Percentiles rank a stretch among this genome's conserved stretches.
phyloP scores from a whole-genome alignment of 2,888 invertebrate genomes.

The Nomada lathburiana region DNA sequence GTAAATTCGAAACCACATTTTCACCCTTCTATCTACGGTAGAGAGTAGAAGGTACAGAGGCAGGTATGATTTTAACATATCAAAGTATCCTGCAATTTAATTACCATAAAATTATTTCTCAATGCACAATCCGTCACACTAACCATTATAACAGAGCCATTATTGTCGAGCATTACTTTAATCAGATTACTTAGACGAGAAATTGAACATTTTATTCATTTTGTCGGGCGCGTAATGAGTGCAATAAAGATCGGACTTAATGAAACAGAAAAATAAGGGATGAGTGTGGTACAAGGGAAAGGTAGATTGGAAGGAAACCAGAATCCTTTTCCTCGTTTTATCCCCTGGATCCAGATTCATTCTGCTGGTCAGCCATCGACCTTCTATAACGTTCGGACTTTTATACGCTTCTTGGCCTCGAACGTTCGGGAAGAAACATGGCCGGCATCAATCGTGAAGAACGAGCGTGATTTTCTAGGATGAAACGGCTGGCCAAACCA shows the following conservation, averaged over 20 bases:
- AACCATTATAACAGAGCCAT: too few relatives aligned
- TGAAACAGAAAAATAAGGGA: slow-evolving; percentile 10
- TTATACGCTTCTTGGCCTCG: slow-evolving; percentile 67
- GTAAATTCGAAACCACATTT: too few relatives aligned
- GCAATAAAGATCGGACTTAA: slow-evolving; percentile 15
- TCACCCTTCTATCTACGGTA: too few relatives aligned
- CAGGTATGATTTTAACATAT: too few relatives aligned
- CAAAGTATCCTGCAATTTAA: too few relatives aligned
- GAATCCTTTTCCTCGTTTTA: slow-evolving; percentile 60
- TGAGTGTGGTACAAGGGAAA: slow-evolving; percentile 28
- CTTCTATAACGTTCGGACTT: slow-evolving; percentile 61
- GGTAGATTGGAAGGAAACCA: slow-evolving; percentile 30
- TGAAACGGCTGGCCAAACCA: slow-evolving; percentile 54
- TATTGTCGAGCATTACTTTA: too few relatives aligned
- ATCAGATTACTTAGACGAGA: too few relatives aligned
- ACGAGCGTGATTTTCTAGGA: slow-evolving; percentile 61
- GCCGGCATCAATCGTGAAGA: slow-evolving; percentile 62
- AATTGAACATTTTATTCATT: background rate
- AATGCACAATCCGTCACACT: too few relatives aligned
- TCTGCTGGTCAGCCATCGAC: slow-evolving; percentile 58
- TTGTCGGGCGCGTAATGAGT: background rate
- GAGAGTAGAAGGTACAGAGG: too few relatives aligned
- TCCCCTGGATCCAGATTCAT: slow-evolving; percentile 65
- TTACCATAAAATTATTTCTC: too few relatives aligned
- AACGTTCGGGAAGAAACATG: slow-evolving; percentile 62